These are phyloP conservation scores for Tragelaphus scriptus DNA, from an alignment of 2,113 vertebrate genomes.

Conservation along the genomic window DNA sequence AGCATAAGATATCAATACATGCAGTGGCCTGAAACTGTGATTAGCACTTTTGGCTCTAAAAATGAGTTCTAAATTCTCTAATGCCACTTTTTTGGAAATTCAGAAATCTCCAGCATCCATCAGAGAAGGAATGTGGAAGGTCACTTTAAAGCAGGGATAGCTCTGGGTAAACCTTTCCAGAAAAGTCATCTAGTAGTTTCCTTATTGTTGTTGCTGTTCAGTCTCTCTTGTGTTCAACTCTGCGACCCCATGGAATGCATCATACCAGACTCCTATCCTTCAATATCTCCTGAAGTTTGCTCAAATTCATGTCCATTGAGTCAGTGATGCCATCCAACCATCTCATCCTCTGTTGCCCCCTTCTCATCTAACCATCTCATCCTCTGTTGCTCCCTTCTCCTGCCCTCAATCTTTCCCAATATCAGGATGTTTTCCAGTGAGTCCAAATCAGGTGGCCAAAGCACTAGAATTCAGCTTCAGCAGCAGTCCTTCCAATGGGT, in stretches of 20 bases:
- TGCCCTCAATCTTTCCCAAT: not conserved
- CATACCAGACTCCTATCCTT: not conserved
- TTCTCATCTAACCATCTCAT: not conserved
- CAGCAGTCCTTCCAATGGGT: not conserved
- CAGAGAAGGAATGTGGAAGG: not conserved
- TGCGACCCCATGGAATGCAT: not conserved
- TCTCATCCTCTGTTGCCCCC: not conserved
- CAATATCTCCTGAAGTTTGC: not conserved
- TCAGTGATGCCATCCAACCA: not conserved
- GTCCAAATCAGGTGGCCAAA: not conserved
- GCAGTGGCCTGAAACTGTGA: not conserved
- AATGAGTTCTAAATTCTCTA: not conserved
- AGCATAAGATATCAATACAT: not conserved
- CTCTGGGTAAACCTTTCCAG: not conserved
- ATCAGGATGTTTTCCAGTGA: not conserved
- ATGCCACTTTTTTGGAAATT: not conserved
- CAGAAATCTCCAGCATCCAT: not conserved
- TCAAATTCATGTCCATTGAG: not conserved
- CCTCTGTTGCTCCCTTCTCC: too few species aligned
- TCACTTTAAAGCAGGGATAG: not conserved
- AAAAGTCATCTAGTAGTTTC: not conserved
- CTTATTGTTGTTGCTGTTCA: not conserved
- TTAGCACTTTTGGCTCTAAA: not conserved
- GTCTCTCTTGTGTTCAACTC: not conserved
- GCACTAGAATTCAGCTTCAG: not conserved